phyloP scores from a whole-genome alignment of 2,797 vertebrate species.

The Heteromormyrus szaboi region DNA sequence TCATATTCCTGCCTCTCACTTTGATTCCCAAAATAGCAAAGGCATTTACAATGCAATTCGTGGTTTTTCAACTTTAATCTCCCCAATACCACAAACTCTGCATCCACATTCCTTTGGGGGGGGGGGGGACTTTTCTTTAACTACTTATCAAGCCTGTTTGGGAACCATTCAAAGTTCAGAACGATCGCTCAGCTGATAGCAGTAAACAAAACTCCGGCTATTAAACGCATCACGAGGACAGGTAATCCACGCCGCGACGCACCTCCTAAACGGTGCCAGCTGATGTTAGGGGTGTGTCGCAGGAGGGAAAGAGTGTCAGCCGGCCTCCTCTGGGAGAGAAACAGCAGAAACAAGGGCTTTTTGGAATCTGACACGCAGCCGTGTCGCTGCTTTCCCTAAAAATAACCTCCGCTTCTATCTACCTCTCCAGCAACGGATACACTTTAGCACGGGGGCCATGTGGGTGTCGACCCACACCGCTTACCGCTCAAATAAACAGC shows the following conservation, averaged over 20 bases:
- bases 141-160: background rate
- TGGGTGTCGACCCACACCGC: background rate
- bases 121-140: background rate
- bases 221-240: background rate
- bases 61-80: background rate
- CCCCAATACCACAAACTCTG: background rate
- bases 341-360: background rate
- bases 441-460: background rate
- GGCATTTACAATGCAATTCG: conserved; percentile 7
- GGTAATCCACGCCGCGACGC: background rate
- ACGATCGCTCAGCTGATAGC: background rate
- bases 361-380: background rate
- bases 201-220: background rate
- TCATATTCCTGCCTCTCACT: background rate
- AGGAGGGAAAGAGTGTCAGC: background rate
- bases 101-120: background rate
- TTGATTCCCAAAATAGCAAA: background rate
- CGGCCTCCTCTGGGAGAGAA: background rate
- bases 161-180: background rate
- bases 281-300: background rate
- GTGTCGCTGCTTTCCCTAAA: background rate
- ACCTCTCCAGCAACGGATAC: background rate
- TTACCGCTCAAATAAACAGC: background rate
- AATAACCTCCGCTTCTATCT: background rate
- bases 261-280: background rate